These are phyloP conservation scores for Drosophila saltans DNA, from an alignment of 1,140 invertebrate genomes.

Conservation along the genomic window DNA sequence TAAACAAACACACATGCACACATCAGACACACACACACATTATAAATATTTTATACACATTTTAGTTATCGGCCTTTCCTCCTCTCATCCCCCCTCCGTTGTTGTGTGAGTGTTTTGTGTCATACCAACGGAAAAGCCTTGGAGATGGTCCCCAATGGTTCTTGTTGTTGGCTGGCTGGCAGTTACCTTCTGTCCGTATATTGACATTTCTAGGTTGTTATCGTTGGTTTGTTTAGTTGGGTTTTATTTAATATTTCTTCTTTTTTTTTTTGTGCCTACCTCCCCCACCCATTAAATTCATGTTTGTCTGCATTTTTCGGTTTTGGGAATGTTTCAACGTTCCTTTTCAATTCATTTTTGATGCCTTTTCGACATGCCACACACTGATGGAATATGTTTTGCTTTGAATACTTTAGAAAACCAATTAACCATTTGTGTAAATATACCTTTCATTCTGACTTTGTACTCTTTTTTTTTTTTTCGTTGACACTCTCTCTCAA, in stretches of 20 bases:
- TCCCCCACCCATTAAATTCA: neutral
- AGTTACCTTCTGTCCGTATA: conserved; percentile 31
- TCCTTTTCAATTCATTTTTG: neutral
- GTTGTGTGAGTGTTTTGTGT: conserved; percentile 21
- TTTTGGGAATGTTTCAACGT: conserved; percentile 1
- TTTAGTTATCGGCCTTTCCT: conserved; percentile 39
- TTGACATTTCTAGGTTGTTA: conserved; percentile 54
- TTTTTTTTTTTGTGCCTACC: neutral
- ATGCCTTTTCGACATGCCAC: neutral
- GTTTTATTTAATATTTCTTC: conserved; percentile 3
- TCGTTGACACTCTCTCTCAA: too few species aligned
- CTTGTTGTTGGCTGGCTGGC: neutral
- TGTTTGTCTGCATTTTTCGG: conserved; percentile 15
- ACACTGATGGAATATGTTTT: neutral
- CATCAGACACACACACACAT: conserved; percentile 20
- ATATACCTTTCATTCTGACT: neutral
- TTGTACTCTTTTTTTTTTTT: neutral
- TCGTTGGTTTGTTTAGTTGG: neutral
- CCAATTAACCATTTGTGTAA: neutral
- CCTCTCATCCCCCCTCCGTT: too few species aligned
- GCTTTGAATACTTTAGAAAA: neutral
- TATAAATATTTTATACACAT: conserved; percentile 47
- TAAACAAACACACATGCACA: conserved; percentile 28
- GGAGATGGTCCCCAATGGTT: conserved; percentile 34
- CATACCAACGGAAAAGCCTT: conserved; percentile 43